phyloP scores from a whole-genome alignment of 2,797 vertebrate genomes.

The Poeciliopsis infans region DNA sequence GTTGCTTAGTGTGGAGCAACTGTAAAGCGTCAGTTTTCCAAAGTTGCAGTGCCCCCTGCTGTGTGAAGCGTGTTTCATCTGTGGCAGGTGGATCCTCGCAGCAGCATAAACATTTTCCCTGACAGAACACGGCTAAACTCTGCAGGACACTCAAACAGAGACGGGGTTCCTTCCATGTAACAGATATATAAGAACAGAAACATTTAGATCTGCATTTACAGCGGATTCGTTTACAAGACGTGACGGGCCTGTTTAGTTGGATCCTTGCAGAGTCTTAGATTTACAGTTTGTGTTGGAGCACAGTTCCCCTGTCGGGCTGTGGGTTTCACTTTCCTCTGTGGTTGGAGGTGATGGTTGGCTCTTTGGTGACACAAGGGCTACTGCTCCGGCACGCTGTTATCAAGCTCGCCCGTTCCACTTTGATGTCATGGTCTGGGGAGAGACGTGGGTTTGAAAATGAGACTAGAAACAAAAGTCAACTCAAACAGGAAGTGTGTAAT shows the following conservation, averaged over 20 bases:
- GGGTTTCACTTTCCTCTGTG: conserved; percentile 73
- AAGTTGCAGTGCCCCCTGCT: conserved; percentile 73
- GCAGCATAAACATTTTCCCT: conserved; percentile 16
- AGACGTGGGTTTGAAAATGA: conserved; percentile 31
- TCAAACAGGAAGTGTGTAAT: conserved; percentile 3
- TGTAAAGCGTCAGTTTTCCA: conserved; percentile 37
- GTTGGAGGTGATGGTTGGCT: conserved; percentile 77
- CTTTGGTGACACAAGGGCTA: conserved; percentile 86
- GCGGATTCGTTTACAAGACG: conserved; percentile 29
- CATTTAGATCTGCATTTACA: conserved; percentile 26
- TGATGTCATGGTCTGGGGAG: conserved; percentile 85
- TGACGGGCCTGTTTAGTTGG: conserved; percentile 15
- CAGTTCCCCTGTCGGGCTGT: conserved; percentile 40
- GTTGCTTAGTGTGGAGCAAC: conserved; percentile 3
- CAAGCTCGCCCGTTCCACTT: conserved; percentile 81
- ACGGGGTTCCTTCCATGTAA: conserved; percentile 22
- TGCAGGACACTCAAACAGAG: conserved; percentile 25
- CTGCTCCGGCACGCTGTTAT: conserved; percentile 76
- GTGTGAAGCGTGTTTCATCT: conserved; percentile 38
- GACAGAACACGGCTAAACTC: conserved; percentile 22
- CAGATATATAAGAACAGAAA: conserved; percentile 33
- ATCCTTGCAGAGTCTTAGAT: conserved; percentile 42
- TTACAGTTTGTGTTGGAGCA: conserved; percentile 29
- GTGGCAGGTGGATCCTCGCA: conserved; percentile 26
- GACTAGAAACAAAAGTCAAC: not conserved